Evolutionary conservation across 1,140 invertebrate genomes (phyloP).

Genomic region (Pogonomyrmex californicus): DNA sequence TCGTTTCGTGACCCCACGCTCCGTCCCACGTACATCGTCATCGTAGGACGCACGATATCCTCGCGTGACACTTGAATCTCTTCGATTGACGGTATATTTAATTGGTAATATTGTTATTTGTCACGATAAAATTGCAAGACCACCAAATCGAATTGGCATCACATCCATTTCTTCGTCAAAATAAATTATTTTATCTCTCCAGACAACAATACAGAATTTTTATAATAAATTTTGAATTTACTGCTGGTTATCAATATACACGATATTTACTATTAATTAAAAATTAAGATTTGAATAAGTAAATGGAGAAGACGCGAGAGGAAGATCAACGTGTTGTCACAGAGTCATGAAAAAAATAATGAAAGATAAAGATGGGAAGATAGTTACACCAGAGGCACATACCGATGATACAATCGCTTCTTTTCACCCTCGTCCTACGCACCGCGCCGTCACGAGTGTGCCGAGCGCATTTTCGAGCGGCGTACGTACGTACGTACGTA

Average conservation of each 20-base stretch:
- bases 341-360: background rate
- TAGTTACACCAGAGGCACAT: constrained; percentile 68
- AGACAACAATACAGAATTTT: background rate
- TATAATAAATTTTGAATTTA: background rate
- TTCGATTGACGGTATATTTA: background rate
- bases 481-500: constrained; percentile 67
- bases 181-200: no score
- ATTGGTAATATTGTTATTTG: background rate
- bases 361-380: constrained; percentile 36
- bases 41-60: constrained; percentile 18
- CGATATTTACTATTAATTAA: background rate
- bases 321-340: background rate
- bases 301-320: background rate
- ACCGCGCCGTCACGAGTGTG: constrained; percentile 2
- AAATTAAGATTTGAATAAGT: background rate
- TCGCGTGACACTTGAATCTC: constrained; percentile 18
- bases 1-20: constrained; percentile 56
- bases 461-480: constrained; percentile 65
- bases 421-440: constrained; percentile 57
- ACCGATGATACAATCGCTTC: constrained; percentile 78
- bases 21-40: constrained; percentile 16
- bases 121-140: background rate
- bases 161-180: background rate
- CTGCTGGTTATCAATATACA: background rate
- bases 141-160: background rate